Evolutionary conservation across 2,797 vertebrate genomes (phyloP).

Genomic region (Anabacerthia variegaticeps): DNA sequence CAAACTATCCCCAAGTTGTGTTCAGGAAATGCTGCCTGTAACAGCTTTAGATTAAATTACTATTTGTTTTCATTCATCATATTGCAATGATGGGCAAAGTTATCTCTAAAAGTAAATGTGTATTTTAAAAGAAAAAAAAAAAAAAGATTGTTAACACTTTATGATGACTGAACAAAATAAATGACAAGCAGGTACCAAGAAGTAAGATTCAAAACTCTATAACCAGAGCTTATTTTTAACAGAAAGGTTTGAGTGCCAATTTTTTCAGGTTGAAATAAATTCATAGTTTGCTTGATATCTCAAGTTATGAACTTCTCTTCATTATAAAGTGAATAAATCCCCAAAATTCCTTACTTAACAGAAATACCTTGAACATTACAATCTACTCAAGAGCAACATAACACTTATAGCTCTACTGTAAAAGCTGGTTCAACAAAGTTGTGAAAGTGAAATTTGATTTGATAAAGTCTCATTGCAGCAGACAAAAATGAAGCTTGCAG

Average conservation of each 20-base stretch:
- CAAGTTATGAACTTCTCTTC: slow-evolving; percentile 43
- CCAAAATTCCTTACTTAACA: slow-evolving; percentile 33
- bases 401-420: slow-evolving; percentile 47
- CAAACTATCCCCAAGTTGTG: slow-evolving; percentile 28
- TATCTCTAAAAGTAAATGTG: neutral
- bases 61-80: slow-evolving; percentile 20
- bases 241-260: neutral
- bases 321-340: slow-evolving; percentile 14
- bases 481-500: slow-evolving; percentile 53
- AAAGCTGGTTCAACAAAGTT: slow-evolving; percentile 29
- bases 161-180: neutral
- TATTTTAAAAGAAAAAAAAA: neutral
- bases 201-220: slow-evolving; percentile 52
- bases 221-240: slow-evolving; percentile 68
- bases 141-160: neutral
- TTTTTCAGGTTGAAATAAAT: slow-evolving; percentile 40
- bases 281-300: slow-evolving; percentile 57
- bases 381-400: slow-evolving; percentile 63
- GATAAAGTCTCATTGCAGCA: slow-evolving; percentile 32
- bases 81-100: neutral
- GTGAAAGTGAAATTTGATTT: slow-evolving; percentile 57
- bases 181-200: neutral
- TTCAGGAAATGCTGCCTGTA: slow-evolving; percentile 23
- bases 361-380: slow-evolving; percentile 23
- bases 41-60: slow-evolving; percentile 4